Evolutionary conservation across 2,797 vertebrate genomes (phyloP).

Genomic region (Corythornis leucogaster): DNA sequence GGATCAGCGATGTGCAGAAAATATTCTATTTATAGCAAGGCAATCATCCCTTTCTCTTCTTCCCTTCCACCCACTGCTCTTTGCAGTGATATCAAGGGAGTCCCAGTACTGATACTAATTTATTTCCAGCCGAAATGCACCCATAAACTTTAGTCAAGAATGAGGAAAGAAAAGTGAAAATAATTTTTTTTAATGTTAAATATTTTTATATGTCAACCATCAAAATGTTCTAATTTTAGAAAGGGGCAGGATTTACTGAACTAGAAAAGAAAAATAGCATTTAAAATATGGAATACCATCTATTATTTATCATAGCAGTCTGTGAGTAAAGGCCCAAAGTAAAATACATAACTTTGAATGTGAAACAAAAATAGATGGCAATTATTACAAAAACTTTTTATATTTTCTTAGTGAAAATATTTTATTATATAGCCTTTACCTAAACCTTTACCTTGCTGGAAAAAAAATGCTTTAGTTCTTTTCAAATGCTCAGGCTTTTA

Average conservation of each 20-base stretch:
- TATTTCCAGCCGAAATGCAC: background rate
- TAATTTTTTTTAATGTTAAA: background rate
- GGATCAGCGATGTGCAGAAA: slow-evolving; percentile 29
- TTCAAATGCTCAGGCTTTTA: background rate
- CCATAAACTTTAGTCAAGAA: background rate
- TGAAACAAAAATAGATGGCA: background rate
- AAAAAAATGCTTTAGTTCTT: background rate
- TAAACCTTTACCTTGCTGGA: background rate
- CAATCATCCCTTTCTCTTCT: background rate
- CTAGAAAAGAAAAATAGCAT: background rate
- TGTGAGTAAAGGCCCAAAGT: background rate
- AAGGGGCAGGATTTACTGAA: background rate
- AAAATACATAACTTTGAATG: background rate
- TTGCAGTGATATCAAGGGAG: slow-evolving; percentile 16
- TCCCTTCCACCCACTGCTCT: background rate
- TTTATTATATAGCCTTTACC: background rate
- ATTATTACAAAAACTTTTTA: background rate
- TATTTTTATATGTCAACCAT: background rate
- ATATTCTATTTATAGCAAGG: slow-evolving; percentile 39
- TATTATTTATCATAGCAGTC: slow-evolving; percentile 7
- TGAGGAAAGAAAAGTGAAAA: background rate
- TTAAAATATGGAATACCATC: background rate
- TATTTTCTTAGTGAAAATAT: background rate
- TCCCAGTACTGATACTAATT: background rate
- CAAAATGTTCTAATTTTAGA: background rate